Percentiles rank a stretch among this genome's conserved stretches.
phyloP scores from a whole-genome alignment of 2,113 vertebrate genomes.

The Neolamprologus caudopunctatus region DNA sequence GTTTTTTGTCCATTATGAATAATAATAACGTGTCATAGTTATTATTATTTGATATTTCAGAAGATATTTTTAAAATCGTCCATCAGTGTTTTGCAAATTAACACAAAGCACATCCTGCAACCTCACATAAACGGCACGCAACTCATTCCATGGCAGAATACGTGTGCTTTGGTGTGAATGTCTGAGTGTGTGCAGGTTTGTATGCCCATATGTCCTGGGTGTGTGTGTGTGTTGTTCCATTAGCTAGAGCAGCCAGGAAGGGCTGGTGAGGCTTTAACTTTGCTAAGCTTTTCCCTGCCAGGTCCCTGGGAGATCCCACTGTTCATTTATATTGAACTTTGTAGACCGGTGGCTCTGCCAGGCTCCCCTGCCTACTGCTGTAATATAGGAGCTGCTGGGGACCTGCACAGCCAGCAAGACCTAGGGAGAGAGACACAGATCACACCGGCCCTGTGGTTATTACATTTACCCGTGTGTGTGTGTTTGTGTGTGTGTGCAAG shows the following conservation, averaged over 20 bases:
- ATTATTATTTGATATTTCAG: not conserved
- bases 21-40: not conserved
- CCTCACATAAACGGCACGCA: not conserved
- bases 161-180: not conserved
- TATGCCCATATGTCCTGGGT: not conserved
- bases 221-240: slow-evolving; percentile 1
- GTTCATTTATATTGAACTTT: slow-evolving; percentile 96
- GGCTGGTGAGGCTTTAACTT: slow-evolving; percentile 96
- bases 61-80: not conserved
- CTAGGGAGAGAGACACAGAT: slow-evolving; percentile 71
- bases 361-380: slow-evolving; percentile 88
- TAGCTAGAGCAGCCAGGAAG: slow-evolving; percentile 68
- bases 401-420: slow-evolving; percentile 85
- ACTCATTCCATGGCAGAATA: not conserved
- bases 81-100: not conserved
- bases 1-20: not conserved
- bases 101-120: not conserved
- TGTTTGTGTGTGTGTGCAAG: not conserved
- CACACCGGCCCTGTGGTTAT: slow-evolving; percentile 92
- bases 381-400: slow-evolving; percentile 91
- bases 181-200: slow-evolving; percentile 4
- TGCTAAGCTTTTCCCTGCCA: slow-evolving; percentile 96
- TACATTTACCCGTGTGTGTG: slow-evolving; percentile 74
- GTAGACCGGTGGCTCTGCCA: slow-evolving; percentile 82
- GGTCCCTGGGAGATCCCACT: slow-evolving; percentile 84